Conservation (phyloP, 1,140 invertebrate genomes). For the Periplaneta americana region DNA sequence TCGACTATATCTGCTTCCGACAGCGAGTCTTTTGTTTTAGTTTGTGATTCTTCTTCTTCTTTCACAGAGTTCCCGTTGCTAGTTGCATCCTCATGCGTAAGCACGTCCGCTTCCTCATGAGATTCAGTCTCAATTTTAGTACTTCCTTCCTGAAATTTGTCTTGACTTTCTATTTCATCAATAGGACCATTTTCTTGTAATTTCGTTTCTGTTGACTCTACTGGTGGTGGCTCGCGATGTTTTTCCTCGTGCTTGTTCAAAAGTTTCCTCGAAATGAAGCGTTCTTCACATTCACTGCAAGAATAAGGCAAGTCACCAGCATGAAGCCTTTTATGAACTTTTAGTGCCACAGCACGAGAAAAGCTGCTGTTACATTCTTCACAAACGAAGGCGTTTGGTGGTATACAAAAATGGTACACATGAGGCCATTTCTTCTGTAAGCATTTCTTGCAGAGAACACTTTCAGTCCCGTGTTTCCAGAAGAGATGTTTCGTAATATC, state of each 20-base stretch:
- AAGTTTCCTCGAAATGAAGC: conserved; percentile 76
- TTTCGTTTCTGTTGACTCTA: not conserved
- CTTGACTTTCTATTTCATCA: not conserved
- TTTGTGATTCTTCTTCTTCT: not conserved
- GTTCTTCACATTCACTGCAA: conserved; percentile 65
- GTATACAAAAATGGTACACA: conserved; percentile 83
- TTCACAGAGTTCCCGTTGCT: not conserved
- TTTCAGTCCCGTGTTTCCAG: conserved; percentile 87
- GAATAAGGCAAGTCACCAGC: conserved; percentile 59
- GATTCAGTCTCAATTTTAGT: not conserved
- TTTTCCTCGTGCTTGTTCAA: conserved; percentile 57
- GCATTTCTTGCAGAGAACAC: conserved; percentile 76
- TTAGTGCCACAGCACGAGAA: conserved; percentile 66
- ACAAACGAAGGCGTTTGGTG: conserved; percentile 67
- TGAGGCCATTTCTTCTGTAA: conserved; percentile 85
- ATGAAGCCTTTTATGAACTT: conserved; percentile 77
- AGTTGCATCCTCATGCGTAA: not conserved
- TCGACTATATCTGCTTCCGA: not conserved
- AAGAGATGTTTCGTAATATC: conserved; percentile 83
- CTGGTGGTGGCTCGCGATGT: conserved; percentile 36
- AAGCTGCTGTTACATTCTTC: conserved; percentile 73
- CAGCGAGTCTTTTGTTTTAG: no score
- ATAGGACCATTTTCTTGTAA: not conserved
- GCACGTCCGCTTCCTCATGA: not conserved
- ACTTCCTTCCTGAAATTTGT: no score